A percentile compares a stretch with the other conserved stretches of the same genome.
These are phyloP conservation scores for Myopa tessellatipennis DNA, from an alignment of 2,888 invertebrate species.

Conservation along the genomic window DNA sequence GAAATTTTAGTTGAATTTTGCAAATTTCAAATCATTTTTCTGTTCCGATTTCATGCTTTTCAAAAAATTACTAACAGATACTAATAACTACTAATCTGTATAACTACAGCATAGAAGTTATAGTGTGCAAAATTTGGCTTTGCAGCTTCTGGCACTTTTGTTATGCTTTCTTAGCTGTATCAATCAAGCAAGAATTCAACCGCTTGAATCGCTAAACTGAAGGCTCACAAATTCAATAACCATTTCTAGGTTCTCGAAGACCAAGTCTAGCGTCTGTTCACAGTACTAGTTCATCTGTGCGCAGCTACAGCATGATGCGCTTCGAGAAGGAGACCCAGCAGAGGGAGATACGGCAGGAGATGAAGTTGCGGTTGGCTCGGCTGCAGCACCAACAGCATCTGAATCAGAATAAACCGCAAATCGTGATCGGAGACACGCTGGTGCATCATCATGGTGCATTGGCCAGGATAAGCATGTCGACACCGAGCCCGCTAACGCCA, in stretches of 20 bases:
- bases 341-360: constrained; percentile 81
- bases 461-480: constrained; percentile 65
- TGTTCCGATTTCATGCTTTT: not conserved
- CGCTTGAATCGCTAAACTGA: not conserved
- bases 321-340: constrained; percentile 85
- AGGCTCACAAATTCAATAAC: not conserved
- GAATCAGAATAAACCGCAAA: constrained; percentile 71
- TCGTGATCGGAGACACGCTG: constrained; percentile 69
- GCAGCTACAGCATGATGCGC: constrained; percentile 83
- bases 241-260: constrained; percentile 81
- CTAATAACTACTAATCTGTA: no score
- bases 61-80: no score
- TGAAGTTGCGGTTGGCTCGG: constrained; percentile 81
- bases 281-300: constrained; percentile 84
- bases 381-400: constrained; percentile 71
- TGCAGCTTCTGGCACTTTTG: not conserved
- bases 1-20: not conserved
- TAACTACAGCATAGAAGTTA: no score
- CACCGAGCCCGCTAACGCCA: constrained; percentile 83
- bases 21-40: not conserved
- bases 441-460: constrained; percentile 54
- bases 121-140: not conserved
- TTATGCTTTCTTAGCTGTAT: constrained; percentile 1
- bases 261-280: constrained; percentile 88
- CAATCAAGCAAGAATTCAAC: not conserved